A percentile compares a stretch with the other conserved stretches of the same genome.
phyloP scores from a whole-genome alignment of 2,888 invertebrate species.

The Rhingia campestris region DNA sequence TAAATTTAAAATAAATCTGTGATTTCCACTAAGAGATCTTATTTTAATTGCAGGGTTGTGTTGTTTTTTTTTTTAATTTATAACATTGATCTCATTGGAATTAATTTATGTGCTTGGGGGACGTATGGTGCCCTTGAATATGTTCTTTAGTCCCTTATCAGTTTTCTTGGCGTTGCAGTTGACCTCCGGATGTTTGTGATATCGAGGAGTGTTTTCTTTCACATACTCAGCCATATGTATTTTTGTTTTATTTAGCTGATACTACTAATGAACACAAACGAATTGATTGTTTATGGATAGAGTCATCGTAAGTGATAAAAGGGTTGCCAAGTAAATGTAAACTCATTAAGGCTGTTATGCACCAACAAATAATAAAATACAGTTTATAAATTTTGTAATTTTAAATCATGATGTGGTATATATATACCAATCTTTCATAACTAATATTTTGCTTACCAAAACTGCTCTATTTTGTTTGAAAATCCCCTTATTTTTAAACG shows the following conservation, averaged over 20 bases:
- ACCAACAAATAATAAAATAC: too few species aligned
- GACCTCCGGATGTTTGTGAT: conserved; percentile 21
- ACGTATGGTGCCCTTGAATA: conserved; percentile 29
- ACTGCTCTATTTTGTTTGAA: too few species aligned
- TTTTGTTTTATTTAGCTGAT: neutral
- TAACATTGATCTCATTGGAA: conserved; percentile 23
- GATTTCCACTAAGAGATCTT: conserved; percentile 13
- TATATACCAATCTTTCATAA: too few species aligned
- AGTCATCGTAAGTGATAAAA: neutral
- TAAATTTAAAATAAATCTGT: conserved; percentile 20
- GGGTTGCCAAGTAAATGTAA: conserved; percentile 1
- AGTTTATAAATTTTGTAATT: too few species aligned
- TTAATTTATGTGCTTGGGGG: conserved; percentile 10
- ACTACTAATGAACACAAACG: conserved; percentile 1
- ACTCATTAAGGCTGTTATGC: too few species aligned
- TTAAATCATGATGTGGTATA: too few species aligned
- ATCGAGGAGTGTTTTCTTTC: conserved; percentile 7
- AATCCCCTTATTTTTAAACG: too few species aligned
- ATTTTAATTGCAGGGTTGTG: neutral
- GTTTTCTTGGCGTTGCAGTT: conserved; percentile 19
- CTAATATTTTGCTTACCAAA: too few species aligned
- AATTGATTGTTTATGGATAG: conserved; percentile 4
- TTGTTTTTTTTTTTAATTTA: conserved; percentile 27
- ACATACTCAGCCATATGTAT: too few species aligned
- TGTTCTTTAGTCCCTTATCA: conserved; percentile 30